Evolutionary conservation across 2,888 invertebrate species (phyloP).

Genomic region (Cylindroiulus punctatus): DNA sequence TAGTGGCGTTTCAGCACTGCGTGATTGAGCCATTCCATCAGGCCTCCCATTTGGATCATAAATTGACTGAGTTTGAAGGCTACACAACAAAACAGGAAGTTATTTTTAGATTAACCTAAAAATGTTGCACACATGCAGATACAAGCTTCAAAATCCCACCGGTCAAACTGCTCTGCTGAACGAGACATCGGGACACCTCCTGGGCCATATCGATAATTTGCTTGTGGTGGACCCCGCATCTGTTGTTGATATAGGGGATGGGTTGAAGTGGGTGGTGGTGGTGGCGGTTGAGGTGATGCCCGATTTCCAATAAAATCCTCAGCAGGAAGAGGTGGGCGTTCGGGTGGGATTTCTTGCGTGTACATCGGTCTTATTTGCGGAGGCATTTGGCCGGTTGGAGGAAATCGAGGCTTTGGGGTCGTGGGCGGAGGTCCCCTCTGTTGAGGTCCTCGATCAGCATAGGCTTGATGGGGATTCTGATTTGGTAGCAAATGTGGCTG

Average conservation of each 20-base stretch:
- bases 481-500: conserved; percentile 22
- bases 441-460: conserved; percentile 56
- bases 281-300: conserved; percentile 71
- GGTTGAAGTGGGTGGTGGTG: conserved; percentile 76
- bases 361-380: conserved; percentile 48
- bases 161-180: conserved; percentile 55
- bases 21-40: conserved; percentile 51
- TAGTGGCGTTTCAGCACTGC: conserved; percentile 58
- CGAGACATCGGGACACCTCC: conserved; percentile 52
- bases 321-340: conserved; percentile 67
- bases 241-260: conserved; percentile 73
- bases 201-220: conserved; percentile 29
- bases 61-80: neutral
- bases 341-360: conserved; percentile 61
- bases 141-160: neutral
- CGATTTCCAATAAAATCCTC: conserved; percentile 61
- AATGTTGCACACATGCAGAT: neutral
- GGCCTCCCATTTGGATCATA: conserved; percentile 41
- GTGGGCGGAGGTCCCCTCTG: conserved; percentile 63
- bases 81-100: neutral
- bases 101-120: neutral
- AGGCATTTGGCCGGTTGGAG: conserved; percentile 61
- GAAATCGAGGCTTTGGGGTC: conserved; percentile 61
- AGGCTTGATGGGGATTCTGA: conserved; percentile 55
- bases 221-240: conserved; percentile 36